These are phyloP conservation scores for Tenthredo livida DNA, from an alignment of 2,888 invertebrate genomes.

Conservation along the genomic window DNA sequence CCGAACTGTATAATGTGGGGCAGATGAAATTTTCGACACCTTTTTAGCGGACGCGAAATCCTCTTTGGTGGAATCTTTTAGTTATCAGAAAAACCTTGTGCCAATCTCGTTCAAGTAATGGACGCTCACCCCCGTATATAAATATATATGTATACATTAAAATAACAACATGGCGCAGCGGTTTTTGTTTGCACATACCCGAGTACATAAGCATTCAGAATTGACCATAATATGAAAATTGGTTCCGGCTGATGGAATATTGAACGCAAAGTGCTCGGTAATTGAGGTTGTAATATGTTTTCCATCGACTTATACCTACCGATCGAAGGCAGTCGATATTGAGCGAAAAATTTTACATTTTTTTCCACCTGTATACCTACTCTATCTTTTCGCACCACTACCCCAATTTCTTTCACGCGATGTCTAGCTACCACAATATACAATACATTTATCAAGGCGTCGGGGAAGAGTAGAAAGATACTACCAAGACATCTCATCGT, in stretches of 20 bases:
- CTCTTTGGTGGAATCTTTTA: neutral
- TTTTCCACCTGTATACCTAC: neutral
- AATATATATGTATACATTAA: neutral
- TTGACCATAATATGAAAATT: slow-evolving; percentile 1
- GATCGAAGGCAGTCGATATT: neutral
- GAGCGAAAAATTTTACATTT: neutral
- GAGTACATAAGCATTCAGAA: neutral
- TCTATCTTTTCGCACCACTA: neutral
- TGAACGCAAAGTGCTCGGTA: slow-evolving; percentile 17
- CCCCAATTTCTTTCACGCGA: slow-evolving; percentile 14
- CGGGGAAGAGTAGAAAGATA: slow-evolving; percentile 37
- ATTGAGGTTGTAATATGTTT: neutral
- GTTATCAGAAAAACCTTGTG: neutral
- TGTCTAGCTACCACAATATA: slow-evolving; percentile 1
- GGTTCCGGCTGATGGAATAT: slow-evolving; percentile 1
- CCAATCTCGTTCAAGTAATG: neutral
- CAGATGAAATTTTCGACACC: neutral
- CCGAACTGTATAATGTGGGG: neutral
- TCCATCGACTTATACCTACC: neutral
- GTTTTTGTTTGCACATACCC: slow-evolving; percentile 8
- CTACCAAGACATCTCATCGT: slow-evolving; percentile 5
- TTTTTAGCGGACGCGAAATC: slow-evolving; percentile 6
- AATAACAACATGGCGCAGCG: neutral
- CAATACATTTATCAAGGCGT: neutral
- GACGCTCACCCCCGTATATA: neutral